Conservation (phyloP, 2,888 invertebrate species). For the Cosmia trapezina region DNA sequence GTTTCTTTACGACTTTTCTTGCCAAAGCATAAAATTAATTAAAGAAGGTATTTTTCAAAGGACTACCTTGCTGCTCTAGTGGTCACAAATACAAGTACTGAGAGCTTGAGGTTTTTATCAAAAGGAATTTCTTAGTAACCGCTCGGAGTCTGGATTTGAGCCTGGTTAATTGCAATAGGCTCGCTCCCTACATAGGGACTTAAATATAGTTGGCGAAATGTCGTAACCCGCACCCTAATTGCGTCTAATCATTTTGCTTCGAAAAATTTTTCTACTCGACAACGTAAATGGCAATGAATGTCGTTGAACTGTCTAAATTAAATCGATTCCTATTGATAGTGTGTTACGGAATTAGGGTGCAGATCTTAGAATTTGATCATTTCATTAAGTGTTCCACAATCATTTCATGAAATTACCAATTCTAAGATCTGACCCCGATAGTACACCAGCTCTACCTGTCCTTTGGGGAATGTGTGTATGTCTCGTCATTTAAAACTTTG, state of each 20-base stretch:
- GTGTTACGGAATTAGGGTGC: no score
- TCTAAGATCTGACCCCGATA: no score
- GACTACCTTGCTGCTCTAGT: neutral
- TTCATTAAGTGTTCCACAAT: no score
- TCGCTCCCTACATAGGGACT: no score
- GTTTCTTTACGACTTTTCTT: neutral
- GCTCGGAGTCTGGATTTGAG: neutral
- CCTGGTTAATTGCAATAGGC: slow-evolving; percentile 11
- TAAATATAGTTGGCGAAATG: neutral
- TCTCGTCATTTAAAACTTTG: neutral
- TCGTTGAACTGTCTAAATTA: no score
- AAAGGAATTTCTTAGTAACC: neutral
- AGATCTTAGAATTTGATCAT: no score
- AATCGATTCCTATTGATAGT: no score
- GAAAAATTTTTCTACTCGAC: no score
- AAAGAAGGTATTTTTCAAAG: slow-evolving; percentile 5
- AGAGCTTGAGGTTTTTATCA: neutral
- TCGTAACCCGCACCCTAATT: no score
- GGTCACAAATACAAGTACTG: neutral
- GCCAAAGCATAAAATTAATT: slow-evolving; percentile 4
- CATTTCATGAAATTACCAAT: no score
- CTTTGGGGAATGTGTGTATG: neutral
- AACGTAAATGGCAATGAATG: no score
- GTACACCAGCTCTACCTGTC: neutral
- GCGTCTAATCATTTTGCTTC: no score